Percentiles rank a stretch among this genome's conserved stretches.
phyloP scores from a whole-genome alignment of 2,113 vertebrate genomes.

The Callospermophilus lateralis region DNA sequence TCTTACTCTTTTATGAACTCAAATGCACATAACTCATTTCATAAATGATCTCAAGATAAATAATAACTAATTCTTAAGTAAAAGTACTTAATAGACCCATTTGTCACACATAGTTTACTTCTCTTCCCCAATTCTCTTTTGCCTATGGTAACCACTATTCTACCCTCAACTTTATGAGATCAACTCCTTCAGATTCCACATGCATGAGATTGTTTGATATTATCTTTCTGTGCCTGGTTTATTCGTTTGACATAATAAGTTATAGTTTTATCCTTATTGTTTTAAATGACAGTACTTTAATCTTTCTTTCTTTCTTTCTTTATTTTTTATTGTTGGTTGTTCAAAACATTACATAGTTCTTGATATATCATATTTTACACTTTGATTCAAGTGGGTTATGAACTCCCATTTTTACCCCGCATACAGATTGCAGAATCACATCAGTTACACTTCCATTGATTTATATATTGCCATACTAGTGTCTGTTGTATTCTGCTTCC shows the following conservation, averaged over 20 bases:
- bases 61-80: neutral
- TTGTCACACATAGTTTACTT: neutral
- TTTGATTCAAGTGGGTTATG: too few species aligned
- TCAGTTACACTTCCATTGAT: too few species aligned
- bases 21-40: neutral
- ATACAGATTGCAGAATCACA: too few species aligned
- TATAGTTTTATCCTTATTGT: neutral
- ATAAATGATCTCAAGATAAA: neutral
- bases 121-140: neutral
- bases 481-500: too few species aligned
- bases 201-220: too few species aligned
- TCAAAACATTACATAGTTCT: too few species aligned
- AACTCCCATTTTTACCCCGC: too few species aligned
- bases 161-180: neutral
- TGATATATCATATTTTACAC: too few species aligned
- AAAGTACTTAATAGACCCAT: neutral
- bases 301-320: neutral
- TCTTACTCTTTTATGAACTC: neutral
- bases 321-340: too few species aligned
- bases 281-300: neutral
- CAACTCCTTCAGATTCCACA: too few species aligned
- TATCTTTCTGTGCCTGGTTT: neutral
- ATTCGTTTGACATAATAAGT: neutral
- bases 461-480: too few species aligned
- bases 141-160: neutral